Conservation (phyloP, 2,888 invertebrate genomes). For the Gymnoscelis rufifasciata region DNA sequence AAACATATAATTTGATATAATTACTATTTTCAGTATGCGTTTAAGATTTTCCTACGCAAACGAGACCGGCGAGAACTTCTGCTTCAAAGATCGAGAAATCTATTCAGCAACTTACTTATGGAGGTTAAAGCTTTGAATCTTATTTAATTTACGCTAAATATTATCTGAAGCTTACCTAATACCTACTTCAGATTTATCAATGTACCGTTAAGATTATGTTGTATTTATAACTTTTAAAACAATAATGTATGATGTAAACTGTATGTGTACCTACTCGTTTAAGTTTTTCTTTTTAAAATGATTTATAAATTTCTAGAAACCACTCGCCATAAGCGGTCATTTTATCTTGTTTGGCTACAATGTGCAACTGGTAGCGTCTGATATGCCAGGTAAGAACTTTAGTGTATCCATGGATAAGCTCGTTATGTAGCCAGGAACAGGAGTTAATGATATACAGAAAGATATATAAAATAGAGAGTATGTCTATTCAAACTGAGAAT, state of each 20-base stretch:
- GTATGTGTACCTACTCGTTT: too few relatives aligned
- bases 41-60: conserved; percentile 64
- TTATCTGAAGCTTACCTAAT: too few relatives aligned
- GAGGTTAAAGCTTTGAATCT: conserved; percentile 57
- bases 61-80: conserved; percentile 64
- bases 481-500: too few relatives aligned
- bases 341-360: conserved; percentile 60
- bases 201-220: too few relatives aligned
- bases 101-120: conserved; percentile 67
- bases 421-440: too few relatives aligned
- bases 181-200: too few relatives aligned
- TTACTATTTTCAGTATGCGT: conserved; percentile 54
- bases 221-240: too few relatives aligned
- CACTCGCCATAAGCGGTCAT: conserved; percentile 56
- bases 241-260: too few relatives aligned
- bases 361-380: conserved; percentile 67
- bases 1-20: not conserved
- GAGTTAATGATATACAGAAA: too few relatives aligned
- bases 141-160: too few relatives aligned
- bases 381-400: conserved; percentile 63
- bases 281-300: not conserved
- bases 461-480: too few relatives aligned
- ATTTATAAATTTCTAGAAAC: conserved; percentile 45
- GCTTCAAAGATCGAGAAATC: conserved; percentile 62
- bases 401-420: too few relatives aligned